Evolutionary conservation across 1,140 invertebrate genomes (phyloP), one percentile per base, ranked within the genome.

Genomic region (Onthophagus taurus): DNA sequence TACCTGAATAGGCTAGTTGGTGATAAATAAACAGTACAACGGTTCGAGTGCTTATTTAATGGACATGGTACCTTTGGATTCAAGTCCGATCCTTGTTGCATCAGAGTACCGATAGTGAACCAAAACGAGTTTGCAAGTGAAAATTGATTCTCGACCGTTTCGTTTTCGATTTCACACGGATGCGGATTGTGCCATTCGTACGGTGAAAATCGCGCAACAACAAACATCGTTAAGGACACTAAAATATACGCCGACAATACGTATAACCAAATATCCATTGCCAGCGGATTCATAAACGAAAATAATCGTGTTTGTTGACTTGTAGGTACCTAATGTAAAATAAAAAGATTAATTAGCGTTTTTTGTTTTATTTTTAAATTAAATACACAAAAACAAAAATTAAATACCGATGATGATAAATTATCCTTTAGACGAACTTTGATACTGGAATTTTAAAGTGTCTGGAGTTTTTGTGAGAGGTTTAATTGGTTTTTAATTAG

Each of bases 11-110:
- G 24, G 17, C 29, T n/a, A 37, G 38, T 41, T 29, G 38, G 21
- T 41, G 38, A 41, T 29, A 41, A 24, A 41, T 41, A 41, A n/a
- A n/a, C n/a, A n/a, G n/a, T n/a, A n/a, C n/a, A n/a, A 26, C 24
- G 11, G 17, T 26, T 13, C 21, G 38, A 26, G 38, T 41, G 38
- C 38, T 41, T 41, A 41, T 41, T 41, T 41, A 41, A 24, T 26
- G 16, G 16, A 17, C 41, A 36, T 42, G 36, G 59, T 74, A 80
- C 77, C 83, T 85, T 83, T 37, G 89, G 89, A 64, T 86, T 85
- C 49, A 90, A 72, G 64, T 89, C 85, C 49, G 84, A 88, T 50
- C 88, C 90, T 73, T 94, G 90, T 66, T 94, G 89, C 89, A 94
- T 93, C 49, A 95, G 77, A 7, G 88, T 90, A 37, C 90, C 90